Conservation (phyloP, 2,113 vertebrate species). For the Daboia siamensis region DNA sequence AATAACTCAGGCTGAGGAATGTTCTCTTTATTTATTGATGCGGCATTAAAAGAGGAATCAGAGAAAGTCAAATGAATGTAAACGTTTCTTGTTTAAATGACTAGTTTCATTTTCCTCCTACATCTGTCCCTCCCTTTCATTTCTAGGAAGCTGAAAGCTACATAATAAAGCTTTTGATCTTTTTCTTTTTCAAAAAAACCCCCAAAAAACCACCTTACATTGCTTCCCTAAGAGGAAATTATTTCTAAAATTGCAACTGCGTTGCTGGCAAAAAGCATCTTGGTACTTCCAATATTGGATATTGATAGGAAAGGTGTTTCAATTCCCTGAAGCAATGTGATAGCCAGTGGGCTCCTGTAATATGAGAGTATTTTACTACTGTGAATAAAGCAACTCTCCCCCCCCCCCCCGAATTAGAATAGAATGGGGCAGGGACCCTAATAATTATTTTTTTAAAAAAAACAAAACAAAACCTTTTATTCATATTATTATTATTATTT, state of each 20-base stretch:
- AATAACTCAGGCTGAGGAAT: constrained; percentile 36
- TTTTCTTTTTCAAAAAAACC: fast-evolving
- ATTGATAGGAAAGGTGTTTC: not conserved
- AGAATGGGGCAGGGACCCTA: not conserved
- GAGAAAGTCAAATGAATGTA: constrained; percentile 23
- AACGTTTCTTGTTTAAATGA: not conserved
- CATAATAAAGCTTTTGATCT: constrained; percentile 18
- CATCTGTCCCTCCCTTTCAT: not conserved
- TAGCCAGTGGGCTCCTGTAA: not conserved
- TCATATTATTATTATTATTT: not conserved
- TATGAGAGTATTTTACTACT: not conserved
- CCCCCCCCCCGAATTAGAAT: not conserved
- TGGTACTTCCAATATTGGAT: not conserved
- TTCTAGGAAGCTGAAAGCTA: constrained; percentile 22
- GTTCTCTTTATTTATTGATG: constrained; percentile 38
- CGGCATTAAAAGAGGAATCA: constrained; percentile 10
- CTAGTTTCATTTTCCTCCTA: not conserved
- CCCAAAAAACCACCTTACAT: not conserved
- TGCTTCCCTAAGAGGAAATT: not conserved
- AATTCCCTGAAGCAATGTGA: not conserved
- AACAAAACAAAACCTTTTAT: not conserved
- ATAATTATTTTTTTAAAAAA: not conserved
- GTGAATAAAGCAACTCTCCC: not conserved
- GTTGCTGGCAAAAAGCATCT: not conserved
- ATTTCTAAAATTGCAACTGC: not conserved